Conservation (phyloP, 2,888 invertebrate species). For the Malachius bipustulatus region DNA sequence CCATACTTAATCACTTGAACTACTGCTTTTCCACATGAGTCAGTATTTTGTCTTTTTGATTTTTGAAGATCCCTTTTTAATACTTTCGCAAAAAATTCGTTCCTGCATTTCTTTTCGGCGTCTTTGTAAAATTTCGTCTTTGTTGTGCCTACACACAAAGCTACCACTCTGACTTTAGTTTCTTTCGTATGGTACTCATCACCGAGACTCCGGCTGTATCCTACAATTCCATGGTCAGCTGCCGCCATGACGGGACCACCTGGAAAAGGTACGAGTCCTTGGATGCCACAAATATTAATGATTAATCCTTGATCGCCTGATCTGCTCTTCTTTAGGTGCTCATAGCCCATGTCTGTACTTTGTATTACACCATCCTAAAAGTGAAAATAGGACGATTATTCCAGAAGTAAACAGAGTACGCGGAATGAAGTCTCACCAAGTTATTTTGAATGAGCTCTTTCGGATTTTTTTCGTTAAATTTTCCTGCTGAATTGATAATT, state of each 20-base stretch:
- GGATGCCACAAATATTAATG: slow-evolving; percentile 41
- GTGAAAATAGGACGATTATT: background rate
- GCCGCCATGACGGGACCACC: slow-evolving; percentile 39
- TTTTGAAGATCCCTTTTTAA: background rate
- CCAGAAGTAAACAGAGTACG: too few species aligned
- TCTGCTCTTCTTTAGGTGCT: slow-evolving; percentile 35
- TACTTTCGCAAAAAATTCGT: background rate
- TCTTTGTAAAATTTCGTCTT: background rate
- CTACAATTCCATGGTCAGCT: slow-evolving; percentile 33
- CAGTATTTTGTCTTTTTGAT: slow-evolving; percentile 1
- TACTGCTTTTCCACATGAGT: background rate
- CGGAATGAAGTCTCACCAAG: too few species aligned
- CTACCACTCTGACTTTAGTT: slow-evolving; percentile 33
- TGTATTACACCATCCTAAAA: slow-evolving; percentile 32
- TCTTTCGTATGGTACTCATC: slow-evolving; percentile 26
- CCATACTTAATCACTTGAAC: background rate
- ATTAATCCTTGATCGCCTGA: slow-evolving; percentile 39
- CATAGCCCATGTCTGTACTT: slow-evolving; percentile 32
- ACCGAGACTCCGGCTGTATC: slow-evolving; percentile 31
- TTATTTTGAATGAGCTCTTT: background rate
- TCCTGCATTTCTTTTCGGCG: background rate
- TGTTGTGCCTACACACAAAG: slow-evolving; percentile 30
- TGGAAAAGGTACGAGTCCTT: slow-evolving; percentile 36
- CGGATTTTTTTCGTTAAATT: background rate
- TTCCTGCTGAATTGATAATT: background rate